Conservation (phyloP, 1,140 invertebrate genomes). For the Yoshiicerus persimilis region DNA sequence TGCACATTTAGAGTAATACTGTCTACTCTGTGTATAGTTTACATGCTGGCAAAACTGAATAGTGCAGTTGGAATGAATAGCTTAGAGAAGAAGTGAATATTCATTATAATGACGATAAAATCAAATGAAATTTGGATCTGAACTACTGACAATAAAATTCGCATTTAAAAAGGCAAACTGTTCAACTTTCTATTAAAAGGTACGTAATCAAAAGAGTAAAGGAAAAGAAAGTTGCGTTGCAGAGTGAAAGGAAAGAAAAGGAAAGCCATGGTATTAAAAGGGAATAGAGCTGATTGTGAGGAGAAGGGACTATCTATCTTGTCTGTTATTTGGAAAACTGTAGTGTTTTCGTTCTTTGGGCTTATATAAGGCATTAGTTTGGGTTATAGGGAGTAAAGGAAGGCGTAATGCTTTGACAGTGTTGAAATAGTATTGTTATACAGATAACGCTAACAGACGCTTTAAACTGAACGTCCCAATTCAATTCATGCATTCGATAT, state of each 20-base stretch:
- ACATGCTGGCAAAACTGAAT: too few species aligned
- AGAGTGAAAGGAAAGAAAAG: not conserved
- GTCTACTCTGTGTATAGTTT: too few species aligned
- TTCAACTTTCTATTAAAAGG: conserved; percentile 6
- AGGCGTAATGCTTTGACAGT: too few species aligned
- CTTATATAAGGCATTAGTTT: too few species aligned
- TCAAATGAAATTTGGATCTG: not conserved
- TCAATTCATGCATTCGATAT: conserved; percentile 4
- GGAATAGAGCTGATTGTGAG: not conserved
- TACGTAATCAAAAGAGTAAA: not conserved
- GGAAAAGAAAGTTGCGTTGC: not conserved
- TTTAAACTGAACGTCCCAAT: not conserved
- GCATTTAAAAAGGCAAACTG: not conserved
- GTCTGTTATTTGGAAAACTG: too few species aligned
- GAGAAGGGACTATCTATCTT: not conserved
- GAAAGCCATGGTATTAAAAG: not conserved
- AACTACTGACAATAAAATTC: not conserved
- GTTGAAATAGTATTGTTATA: not conserved
- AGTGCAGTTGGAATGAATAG: too few species aligned
- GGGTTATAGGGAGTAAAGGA: too few species aligned
- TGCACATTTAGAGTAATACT: too few species aligned
- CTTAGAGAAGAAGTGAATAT: not conserved
- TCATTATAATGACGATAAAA: not conserved
- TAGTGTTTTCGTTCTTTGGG: not conserved
- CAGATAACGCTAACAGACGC: not conserved